Percentiles rank a stretch among this genome's conserved stretches.
Conservation (phyloP, 2,797 vertebrate genomes). For the Natrix natrix region DNA sequence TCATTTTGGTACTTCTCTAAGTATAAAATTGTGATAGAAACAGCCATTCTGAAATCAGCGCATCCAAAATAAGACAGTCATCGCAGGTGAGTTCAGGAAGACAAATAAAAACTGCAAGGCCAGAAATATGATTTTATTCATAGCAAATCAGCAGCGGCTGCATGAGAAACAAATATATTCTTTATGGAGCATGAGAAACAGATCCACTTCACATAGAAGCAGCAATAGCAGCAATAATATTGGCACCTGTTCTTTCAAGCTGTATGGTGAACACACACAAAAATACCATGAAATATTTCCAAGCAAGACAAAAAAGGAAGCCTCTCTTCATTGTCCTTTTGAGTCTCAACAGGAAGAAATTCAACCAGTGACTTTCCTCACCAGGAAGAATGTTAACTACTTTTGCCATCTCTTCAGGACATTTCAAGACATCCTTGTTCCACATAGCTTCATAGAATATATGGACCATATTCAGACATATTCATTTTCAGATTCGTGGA, state of each 20-base stretch:
- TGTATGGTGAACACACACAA: constrained; percentile 20
- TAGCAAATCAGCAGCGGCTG: constrained; percentile 58
- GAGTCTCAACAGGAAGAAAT: not conserved
- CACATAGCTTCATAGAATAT: not conserved
- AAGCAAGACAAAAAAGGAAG: constrained; percentile 44
- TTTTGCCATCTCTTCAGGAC: constrained; percentile 13
- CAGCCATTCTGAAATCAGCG: not conserved
- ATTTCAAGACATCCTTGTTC: not conserved
- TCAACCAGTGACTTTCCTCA: constrained; percentile 30
- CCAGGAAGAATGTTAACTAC: not conserved
- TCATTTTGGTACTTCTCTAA: not conserved
- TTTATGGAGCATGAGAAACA: constrained; percentile 49
- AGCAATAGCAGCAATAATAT: constrained; percentile 18
- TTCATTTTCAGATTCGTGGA: not conserved
- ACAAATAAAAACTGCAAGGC: constrained; percentile 57
- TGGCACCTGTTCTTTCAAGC: constrained; percentile 38
- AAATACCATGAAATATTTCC: not conserved
- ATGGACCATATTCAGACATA: not conserved
- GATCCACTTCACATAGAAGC: constrained; percentile 60
- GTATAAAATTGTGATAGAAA: not conserved
- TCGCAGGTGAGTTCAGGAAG: constrained; percentile 32
- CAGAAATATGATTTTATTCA: constrained; percentile 62
- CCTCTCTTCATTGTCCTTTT: constrained; percentile 11
- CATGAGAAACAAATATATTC: constrained; percentile 59
- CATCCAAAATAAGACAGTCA: not conserved